phyloP scores from a whole-genome alignment of 2,797 vertebrate genomes.

The Xiphophorus birchmanni region DNA sequence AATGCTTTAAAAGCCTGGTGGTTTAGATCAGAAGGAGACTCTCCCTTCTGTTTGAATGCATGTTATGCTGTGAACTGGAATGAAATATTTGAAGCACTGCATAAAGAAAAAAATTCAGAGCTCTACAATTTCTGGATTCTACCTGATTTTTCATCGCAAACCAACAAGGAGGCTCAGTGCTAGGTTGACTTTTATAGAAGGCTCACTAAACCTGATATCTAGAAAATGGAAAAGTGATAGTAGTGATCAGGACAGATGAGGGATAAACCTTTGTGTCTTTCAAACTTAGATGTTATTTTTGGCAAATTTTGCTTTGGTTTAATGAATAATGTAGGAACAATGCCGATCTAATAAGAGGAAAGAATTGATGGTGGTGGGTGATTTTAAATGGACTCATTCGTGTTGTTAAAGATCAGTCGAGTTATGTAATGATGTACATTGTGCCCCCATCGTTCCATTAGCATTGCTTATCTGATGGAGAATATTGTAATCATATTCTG shows the following conservation, averaged over 20 bases:
- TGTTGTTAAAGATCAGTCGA: neutral
- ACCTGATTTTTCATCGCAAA: too few species aligned
- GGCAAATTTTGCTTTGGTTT: constrained; percentile 21
- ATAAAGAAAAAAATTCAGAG: too few species aligned
- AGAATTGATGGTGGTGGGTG: neutral
- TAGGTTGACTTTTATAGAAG: neutral
- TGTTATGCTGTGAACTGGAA: too few species aligned
- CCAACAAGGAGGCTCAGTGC: neutral
- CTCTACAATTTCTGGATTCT: too few species aligned
- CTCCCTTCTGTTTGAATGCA: too few species aligned
- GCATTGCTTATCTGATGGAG: constrained; percentile 1
- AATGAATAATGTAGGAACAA: constrained; percentile 4
- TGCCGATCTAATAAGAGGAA: neutral
- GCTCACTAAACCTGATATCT: neutral
- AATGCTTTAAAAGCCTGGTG: too few species aligned
- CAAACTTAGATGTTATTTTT: neutral
- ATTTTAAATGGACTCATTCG: neutral
- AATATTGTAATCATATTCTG: constrained; percentile 42
- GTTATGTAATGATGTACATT: neutral
- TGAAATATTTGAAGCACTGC: too few species aligned
- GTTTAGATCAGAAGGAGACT: too few species aligned
- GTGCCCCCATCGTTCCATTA: neutral
- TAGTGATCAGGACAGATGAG: constrained; percentile 15
- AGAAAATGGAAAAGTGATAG: neutral
- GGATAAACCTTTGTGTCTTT: neutral